Evolutionary conservation across 2,797 vertebrate genomes (phyloP), one percentile per base, ranked within the genome.

Genomic region (Liasis olivaceus): DNA sequence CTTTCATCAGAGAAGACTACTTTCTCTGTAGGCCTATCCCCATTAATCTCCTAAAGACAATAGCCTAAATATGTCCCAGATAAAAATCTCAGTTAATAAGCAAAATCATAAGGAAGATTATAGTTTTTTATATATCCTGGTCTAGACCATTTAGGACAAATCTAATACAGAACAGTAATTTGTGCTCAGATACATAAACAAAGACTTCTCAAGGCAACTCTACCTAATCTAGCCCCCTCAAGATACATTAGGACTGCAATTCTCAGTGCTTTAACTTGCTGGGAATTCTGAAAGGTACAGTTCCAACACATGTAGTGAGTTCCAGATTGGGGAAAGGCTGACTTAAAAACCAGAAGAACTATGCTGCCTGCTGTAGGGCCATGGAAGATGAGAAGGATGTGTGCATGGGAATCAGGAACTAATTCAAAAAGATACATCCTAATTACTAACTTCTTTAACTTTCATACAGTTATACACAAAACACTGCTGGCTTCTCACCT

Each of bases 401-500:
- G 28, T n/a, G 47, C 28, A 17, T 28, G 12, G 60, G 42, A 9
- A 0, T 20, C 26, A 51, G n/a, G 20, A 1, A 31, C 54, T 13
- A 31, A 13, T 60, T 28, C 24, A 20, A 85, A 47, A 62, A 58
- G 17, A 81, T 89, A 4, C 47, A 87, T n/a, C 26, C 24, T 28
- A 60, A 12, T 31, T 63, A 56, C 17, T 14, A 72, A 36, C 2
- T 31, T 59, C 81, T 42, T 36, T 77, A 51, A 11, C 47, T 36
- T 85, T 28, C 20, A 51, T 22, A 88, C 3, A 85, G 11, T 36
- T 2, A 26, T 8, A 77, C 26, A 91, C 20, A 17, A 3, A 54
- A 47, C 2, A 28, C 28, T 42, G 15, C n/a, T 54, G 31, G 42
- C 13, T 26, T n/a, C 97, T 97, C 88, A 99, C 99, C 98, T 99